Conservation (phyloP, 2,797 vertebrate species). For the Coranthus polyacanthus region DNA sequence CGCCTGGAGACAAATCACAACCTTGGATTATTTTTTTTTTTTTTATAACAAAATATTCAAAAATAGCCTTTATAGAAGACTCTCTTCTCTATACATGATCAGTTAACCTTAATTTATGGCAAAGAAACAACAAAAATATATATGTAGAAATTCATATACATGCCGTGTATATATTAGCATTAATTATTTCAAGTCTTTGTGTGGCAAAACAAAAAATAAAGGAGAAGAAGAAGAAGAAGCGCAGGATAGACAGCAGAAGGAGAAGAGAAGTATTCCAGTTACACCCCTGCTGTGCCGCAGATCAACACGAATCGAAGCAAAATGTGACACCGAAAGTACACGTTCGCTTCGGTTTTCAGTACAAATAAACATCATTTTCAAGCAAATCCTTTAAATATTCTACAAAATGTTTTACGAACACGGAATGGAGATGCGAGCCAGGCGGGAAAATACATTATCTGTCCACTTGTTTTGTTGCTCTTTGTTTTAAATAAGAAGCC, state of each 20-base stretch:
- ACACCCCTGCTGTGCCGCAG: constrained; percentile 59
- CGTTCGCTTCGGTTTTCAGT: constrained; percentile 56
- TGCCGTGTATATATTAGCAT: constrained; percentile 80
- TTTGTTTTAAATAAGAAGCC: constrained; percentile 60
- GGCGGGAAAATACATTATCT: constrained; percentile 61
- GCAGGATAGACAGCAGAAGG: constrained; percentile 51
- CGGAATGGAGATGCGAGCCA: constrained; percentile 59
- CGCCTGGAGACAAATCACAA: constrained; percentile 64
- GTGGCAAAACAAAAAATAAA: constrained; percentile 70
- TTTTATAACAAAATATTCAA: constrained; percentile 84
- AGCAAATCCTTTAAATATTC: constrained; percentile 76
- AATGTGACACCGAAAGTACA: constrained; percentile 65
- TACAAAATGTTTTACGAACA: constrained; percentile 69
- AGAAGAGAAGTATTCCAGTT: constrained; percentile 78
- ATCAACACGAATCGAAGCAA: constrained; percentile 48
- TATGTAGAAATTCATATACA: constrained; percentile 71
- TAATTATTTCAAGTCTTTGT: constrained; percentile 83
- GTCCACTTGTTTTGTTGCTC: constrained; percentile 48
- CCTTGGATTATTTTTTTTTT: constrained; percentile 57
- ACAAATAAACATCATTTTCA: constrained; percentile 56
- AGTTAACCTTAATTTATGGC: constrained; percentile 80
- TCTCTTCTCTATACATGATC: constrained; percentile 80
- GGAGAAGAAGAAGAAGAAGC: constrained; percentile 53
- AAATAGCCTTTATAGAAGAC: constrained; percentile 82
- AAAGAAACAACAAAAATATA: constrained; percentile 76